Conservation (phyloP, 1,140 invertebrate genomes). For the Nymphalis io region DNA sequence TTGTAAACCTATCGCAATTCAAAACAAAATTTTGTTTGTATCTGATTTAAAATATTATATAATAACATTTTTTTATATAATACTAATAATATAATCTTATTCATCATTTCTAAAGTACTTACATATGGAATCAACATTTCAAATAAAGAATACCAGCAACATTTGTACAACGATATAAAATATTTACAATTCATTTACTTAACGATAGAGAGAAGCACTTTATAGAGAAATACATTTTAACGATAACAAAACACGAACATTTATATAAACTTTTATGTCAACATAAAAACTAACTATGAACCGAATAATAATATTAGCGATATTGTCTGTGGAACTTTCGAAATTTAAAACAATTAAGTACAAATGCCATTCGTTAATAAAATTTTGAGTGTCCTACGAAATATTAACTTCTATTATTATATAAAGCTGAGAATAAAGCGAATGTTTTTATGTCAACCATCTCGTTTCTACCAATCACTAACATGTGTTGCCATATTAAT, state of each 20-base stretch:
- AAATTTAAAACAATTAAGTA: background rate
- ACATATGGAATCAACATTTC: too few species aligned
- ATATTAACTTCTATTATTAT: background rate
- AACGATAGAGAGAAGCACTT: background rate
- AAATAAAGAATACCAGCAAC: too few species aligned
- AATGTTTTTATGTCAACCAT: background rate
- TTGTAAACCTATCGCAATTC: too few species aligned
- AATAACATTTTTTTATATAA: too few species aligned
- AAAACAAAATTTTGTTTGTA: too few species aligned
- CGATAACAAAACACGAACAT: too few species aligned
- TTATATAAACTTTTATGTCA: too few species aligned
- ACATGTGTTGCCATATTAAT: background rate
- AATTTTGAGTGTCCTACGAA: too few species aligned
- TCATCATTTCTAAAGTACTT: too few species aligned
- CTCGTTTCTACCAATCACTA: background rate
- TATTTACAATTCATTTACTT: constrained; percentile 6
- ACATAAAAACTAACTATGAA: background rate
- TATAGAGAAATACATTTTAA: background rate
- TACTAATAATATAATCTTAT: too few species aligned
- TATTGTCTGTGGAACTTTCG: background rate
- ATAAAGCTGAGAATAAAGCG: constrained; percentile 4
- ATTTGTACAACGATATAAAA: background rate
- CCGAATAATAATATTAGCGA: background rate
- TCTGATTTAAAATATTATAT: too few species aligned
- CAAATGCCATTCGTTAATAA: background rate